These are phyloP conservation scores for Passerina amoena DNA, from an alignment of 2,113 vertebrate species.

Conservation along the genomic window DNA sequence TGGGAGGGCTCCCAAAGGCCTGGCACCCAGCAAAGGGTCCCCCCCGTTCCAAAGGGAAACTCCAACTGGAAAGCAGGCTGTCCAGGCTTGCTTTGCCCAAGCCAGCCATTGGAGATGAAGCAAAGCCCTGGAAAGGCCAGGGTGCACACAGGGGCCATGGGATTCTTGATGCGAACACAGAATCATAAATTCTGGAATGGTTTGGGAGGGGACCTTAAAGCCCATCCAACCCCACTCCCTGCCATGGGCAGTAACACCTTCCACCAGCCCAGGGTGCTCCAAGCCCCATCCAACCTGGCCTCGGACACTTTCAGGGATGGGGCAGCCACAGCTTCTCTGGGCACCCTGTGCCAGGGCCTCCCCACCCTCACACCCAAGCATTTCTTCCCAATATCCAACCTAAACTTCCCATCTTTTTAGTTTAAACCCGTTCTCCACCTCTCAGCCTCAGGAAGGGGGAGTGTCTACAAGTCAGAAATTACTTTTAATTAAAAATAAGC, in stretches of 20 bases:
- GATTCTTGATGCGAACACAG: not conserved
- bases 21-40: not conserved
- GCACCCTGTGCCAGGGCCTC: not conserved
- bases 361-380: not conserved
- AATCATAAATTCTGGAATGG: not conserved
- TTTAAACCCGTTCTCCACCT: not conserved
- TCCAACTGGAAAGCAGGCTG: not conserved
- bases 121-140: not conserved
- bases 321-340: not conserved
- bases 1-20: not conserved
- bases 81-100: not conserved
- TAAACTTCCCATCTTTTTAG: not conserved
- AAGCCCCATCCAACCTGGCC: accelerated
- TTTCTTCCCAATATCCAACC: not conserved
- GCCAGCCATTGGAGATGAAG: accelerated
- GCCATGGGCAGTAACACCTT: not conserved
- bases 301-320: accelerated
- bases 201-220: not conserved
- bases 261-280: accelerated
- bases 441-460: not conserved
- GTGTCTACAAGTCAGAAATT: accelerated
- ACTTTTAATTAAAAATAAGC: not conserved
- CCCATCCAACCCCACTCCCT: accelerated
- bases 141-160: not conserved
- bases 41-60: not conserved